Evolutionary conservation across 2,113 vertebrate genomes (phyloP), one percentile per base, ranked within the genome.

Genomic region (Oncorhynchus clarkii): DNA sequence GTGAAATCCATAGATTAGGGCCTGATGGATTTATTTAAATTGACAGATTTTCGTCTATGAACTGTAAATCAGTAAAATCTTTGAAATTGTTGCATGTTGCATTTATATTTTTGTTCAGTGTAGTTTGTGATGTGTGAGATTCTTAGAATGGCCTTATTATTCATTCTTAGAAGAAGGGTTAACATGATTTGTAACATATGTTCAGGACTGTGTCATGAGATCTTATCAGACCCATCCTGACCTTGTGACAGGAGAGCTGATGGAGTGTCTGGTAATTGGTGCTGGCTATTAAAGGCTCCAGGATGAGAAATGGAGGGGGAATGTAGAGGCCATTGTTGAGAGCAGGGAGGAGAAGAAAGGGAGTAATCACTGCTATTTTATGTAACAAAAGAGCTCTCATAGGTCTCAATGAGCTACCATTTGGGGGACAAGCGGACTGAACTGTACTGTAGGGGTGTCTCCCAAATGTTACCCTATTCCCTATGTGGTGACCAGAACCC

Each of bases 341-440:
- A 77, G 76, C 22, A 66, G 75, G 75, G 71, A 45, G 48, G 34
- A 72, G 81, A 82, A 82, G 79, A 85, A 85, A 82, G 70, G 84
- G 67, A 51, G 76, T 78, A 78, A 82, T 84, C 78, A 80, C 54
- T 64, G 51, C 26, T 76, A 75, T 78, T 76, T 76, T 62, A 57
- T n/a, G 13, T 64, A 48, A 39, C 48, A 80, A 73, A 78, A 62
- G 71, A 31, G n/a, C 57, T 5, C 51, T 80, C 77, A 69, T 39
- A 45, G 39, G 60, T 79, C 79, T 85, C 85, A 82, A 87, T 85
- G 85, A 87, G 80, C 51, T 73, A 67, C 81, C 77, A 83, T 80
- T 83, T 84, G 78, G 78, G 9, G 71, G 62, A 64, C 26, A 39
- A 49, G 75, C 67, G 14, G 65, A 27, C 54, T 29, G 13, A 9